phyloP scores from a whole-genome alignment of 2,797 vertebrate species.

The Phylloscopus collybita region DNA sequence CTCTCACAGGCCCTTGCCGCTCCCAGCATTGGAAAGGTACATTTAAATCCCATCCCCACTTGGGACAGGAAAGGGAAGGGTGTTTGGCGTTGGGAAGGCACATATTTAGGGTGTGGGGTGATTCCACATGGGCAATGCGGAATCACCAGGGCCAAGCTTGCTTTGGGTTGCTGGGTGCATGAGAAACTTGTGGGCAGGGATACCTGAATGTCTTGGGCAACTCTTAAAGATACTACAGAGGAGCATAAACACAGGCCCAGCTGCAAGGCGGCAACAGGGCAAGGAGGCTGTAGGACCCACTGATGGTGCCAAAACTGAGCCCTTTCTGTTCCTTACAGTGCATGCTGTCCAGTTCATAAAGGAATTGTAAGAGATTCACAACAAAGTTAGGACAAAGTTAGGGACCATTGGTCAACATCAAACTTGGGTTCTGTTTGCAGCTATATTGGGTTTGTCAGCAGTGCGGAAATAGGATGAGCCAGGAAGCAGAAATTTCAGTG shows the following conservation, averaged over 20 bases:
- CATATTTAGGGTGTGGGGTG: too few species aligned
- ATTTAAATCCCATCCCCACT: background rate
- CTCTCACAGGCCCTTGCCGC: background rate
- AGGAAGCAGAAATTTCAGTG: background rate
- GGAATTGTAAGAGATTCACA: background rate
- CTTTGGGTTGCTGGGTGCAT: background rate
- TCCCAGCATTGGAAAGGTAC: constrained; percentile 1
- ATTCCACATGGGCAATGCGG: too few species aligned
- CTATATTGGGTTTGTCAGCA: background rate
- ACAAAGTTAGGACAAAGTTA: background rate
- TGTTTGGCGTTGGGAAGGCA: background rate
- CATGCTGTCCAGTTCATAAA: background rate
- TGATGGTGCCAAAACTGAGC: background rate
- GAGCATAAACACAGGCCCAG: background rate
- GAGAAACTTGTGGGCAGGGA: background rate
- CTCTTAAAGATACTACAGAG: background rate
- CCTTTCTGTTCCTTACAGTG: background rate
- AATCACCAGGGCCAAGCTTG: background rate
- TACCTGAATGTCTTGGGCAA: background rate
- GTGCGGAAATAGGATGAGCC: background rate
- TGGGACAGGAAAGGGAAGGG: background rate
- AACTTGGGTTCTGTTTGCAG: background rate
- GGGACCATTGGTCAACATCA: background rate
- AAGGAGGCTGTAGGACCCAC: background rate
- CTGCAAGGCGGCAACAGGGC: background rate